These are phyloP conservation scores for Hippolais icterina DNA, from an alignment of 2,113 vertebrate genomes.

Conservation along the genomic window DNA sequence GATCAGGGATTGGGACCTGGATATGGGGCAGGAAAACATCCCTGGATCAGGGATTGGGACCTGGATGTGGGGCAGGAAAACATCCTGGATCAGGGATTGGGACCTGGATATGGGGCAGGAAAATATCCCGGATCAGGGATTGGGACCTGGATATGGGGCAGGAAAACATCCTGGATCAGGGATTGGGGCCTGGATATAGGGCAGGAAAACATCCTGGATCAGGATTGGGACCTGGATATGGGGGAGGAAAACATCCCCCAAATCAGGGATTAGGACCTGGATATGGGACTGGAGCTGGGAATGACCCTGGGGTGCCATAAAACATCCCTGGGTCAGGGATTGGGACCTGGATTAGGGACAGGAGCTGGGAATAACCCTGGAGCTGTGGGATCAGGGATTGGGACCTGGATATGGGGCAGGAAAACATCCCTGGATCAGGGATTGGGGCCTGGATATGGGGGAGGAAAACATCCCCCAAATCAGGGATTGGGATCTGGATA, in stretches of 20 bases:
- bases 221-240: too few species aligned
- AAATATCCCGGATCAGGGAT: background rate
- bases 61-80: background rate
- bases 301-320: too few species aligned
- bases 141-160: background rate
- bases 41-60: background rate
- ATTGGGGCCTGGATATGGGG: too few species aligned
- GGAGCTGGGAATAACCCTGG: too few species aligned
- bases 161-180: too few species aligned
- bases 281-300: too few species aligned
- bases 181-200: too few species aligned
- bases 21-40: background rate
- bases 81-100: too few species aligned
- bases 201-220: too few species aligned
- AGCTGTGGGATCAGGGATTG: too few species aligned
- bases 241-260: background rate
- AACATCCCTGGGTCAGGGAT: too few species aligned
- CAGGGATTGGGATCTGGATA: rapidly evolving
- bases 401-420: background rate
- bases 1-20: background rate
- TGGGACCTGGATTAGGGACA: too few species aligned
- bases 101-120: background rate
- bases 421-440: background rate
- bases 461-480: background rate
- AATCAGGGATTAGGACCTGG: rapidly evolving